A percentile compares a stretch with the other conserved stretches of the same genome.
Evolutionary conservation across 2,113 vertebrate genomes (phyloP).

Genomic region (Anoplopoma fimbria): DNA sequence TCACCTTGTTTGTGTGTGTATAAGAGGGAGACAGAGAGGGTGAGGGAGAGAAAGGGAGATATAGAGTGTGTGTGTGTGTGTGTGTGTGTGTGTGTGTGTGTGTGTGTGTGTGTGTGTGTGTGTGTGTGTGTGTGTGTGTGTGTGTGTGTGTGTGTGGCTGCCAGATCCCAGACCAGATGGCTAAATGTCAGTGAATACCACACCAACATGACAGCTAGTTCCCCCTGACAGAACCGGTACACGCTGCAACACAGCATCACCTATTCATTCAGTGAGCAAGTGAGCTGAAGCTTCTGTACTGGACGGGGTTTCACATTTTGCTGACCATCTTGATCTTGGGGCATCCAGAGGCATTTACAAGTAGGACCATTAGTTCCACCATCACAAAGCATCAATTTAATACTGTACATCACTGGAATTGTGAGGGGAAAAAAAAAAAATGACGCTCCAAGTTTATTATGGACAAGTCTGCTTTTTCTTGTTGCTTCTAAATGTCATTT

Average conservation of each 20-base stretch:
- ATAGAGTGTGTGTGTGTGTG: too few relatives aligned
- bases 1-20: slow-evolving; percentile 8
- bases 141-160: slow-evolving; percentile 13
- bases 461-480: slow-evolving; percentile 20
- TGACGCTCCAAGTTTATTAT: not conserved
- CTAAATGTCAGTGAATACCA: slow-evolving; percentile 81
- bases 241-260: slow-evolving; percentile 38
- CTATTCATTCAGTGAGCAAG: slow-evolving; percentile 45
- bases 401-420: not conserved
- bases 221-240: slow-evolving; percentile 49
- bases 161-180: slow-evolving; percentile 73
- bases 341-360: not conserved
- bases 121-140: too few relatives aligned
- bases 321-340: slow-evolving; percentile 7
- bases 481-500: slow-evolving; percentile 1
- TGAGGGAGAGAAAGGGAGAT: not conserved
- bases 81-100: not conserved
- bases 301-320: not conserved
- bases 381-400: not conserved
- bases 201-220: slow-evolving; percentile 61
- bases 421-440: not conserved
- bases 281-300: slow-evolving; percentile 8
- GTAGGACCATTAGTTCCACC: not conserved
- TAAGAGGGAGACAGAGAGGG: slow-evolving; percentile 12
- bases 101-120: not conserved